A percentile compares a stretch with the other conserved stretches of the same genome.
Evolutionary conservation across 2,113 vertebrate species (phyloP).

Genomic region (Serilophus lunatus): DNA sequence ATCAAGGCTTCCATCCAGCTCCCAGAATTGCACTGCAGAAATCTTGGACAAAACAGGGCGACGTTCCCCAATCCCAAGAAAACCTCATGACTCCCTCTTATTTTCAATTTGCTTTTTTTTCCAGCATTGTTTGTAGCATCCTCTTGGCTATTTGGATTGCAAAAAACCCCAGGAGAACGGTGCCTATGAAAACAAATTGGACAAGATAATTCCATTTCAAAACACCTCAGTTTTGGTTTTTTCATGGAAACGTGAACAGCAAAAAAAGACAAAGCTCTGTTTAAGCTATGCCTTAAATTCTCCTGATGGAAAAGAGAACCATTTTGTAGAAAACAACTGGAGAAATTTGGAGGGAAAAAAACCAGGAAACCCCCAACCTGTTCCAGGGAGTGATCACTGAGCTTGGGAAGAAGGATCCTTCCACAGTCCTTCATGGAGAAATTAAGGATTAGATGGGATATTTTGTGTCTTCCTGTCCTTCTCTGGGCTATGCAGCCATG

Average conservation of each 20-base stretch:
- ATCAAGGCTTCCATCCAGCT: conserved; percentile 8
- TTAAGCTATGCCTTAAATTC: neutral
- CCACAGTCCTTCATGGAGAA: neutral
- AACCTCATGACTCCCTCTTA: neutral
- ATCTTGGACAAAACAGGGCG: neutral
- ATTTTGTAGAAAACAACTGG: neutral
- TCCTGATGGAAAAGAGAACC: neutral
- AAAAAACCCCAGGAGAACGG: accelerated
- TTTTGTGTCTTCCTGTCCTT: neutral
- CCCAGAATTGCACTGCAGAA: neutral
- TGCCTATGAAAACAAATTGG: neutral
- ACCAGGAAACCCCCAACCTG: neutral
- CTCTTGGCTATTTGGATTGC: neutral
- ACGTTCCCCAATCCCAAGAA: accelerated
- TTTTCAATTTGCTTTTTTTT: neutral
- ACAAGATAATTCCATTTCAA: neutral
- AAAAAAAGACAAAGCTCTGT: neutral
- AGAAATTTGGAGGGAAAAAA: neutral
- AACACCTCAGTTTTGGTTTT: neutral
- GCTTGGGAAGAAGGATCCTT: neutral
- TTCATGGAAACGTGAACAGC: neutral
- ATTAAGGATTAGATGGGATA: neutral
- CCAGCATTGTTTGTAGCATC: neutral
- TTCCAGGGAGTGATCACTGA: neutral
- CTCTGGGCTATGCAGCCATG: neutral